phyloP scores from a whole-genome alignment of 2,888 invertebrate species.

The Limnephilus marmoratus region DNA sequence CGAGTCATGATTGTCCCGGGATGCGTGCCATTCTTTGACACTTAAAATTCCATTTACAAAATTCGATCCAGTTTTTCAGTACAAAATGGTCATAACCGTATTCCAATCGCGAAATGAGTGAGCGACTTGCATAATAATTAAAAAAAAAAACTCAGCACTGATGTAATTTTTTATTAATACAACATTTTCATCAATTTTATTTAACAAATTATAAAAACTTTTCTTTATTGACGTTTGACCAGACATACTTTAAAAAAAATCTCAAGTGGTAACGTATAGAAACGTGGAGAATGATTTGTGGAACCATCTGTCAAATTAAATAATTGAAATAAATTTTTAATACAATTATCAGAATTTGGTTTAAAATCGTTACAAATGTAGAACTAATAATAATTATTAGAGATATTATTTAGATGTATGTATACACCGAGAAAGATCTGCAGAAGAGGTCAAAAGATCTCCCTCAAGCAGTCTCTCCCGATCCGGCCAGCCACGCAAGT shows the following conservation, averaged over 20 bases:
- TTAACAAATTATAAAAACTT: too few relatives aligned
- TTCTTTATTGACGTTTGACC: not conserved
- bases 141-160: too few relatives aligned
- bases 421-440: too few relatives aligned
- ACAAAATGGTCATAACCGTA: constrained; percentile 34
- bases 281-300: not conserved
- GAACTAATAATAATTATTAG: too few relatives aligned
- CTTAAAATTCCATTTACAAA: constrained; percentile 35
- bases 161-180: not conserved
- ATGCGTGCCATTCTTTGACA: constrained; percentile 15
- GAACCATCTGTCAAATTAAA: not conserved
- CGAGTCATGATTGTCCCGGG: not conserved
- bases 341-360: too few relatives aligned
- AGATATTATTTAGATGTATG: too few relatives aligned
- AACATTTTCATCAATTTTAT: not conserved
- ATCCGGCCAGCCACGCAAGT: too few relatives aligned
- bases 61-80: constrained; percentile 30
- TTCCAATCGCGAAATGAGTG: constrained; percentile 48
- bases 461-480: too few relatives aligned
- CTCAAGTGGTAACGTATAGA: too few relatives aligned
- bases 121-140: not conserved
- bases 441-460: too few relatives aligned
- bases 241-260: not conserved
- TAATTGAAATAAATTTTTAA: too few relatives aligned
- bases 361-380: too few relatives aligned